A percentile compares a stretch with the other conserved stretches of the same genome.
Conservation (phyloP, 1,140 invertebrate genomes). For the Propsilocerus akamusi region DNA sequence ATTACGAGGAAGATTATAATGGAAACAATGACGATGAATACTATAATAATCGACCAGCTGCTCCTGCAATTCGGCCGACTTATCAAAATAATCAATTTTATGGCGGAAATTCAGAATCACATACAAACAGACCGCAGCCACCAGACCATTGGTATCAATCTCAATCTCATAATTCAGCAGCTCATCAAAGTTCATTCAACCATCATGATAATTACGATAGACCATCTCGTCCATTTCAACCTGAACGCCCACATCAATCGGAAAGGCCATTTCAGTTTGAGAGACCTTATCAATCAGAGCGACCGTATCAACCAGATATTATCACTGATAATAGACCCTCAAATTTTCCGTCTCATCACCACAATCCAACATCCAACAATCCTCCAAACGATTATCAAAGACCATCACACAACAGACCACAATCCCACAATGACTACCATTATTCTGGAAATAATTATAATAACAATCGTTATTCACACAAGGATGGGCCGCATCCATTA, state of each 20-base stretch:
- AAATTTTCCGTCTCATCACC: conserved; percentile 40
- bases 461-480: background rate
- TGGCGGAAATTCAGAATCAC: background rate
- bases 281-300: conserved; percentile 8
- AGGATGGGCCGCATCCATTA: conserved; percentile 19
- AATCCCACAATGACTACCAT: conserved; percentile 11
- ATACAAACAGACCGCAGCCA: background rate
- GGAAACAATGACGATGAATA: conserved; percentile 17
- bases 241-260: conserved; percentile 13
- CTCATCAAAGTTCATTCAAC: conserved; percentile 9
- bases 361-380: too few species aligned
- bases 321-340: conserved; percentile 45
- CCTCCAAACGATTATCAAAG: conserved; percentile 17
- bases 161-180: background rate
- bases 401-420: conserved; percentile 23
- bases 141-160: conserved; percentile 5
- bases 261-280: background rate
- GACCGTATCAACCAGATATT: conserved; percentile 21
- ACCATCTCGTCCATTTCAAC: background rate
- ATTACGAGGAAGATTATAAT: conserved; percentile 23
- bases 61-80: background rate
- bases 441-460: conserved; percentile 11
- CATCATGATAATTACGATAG: conserved; percentile 23
- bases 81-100: conserved; percentile 4
- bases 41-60: background rate